Conservation (phyloP, 92 coral and sea anemone genomes). For the Phenganax stokvisi region DNA sequence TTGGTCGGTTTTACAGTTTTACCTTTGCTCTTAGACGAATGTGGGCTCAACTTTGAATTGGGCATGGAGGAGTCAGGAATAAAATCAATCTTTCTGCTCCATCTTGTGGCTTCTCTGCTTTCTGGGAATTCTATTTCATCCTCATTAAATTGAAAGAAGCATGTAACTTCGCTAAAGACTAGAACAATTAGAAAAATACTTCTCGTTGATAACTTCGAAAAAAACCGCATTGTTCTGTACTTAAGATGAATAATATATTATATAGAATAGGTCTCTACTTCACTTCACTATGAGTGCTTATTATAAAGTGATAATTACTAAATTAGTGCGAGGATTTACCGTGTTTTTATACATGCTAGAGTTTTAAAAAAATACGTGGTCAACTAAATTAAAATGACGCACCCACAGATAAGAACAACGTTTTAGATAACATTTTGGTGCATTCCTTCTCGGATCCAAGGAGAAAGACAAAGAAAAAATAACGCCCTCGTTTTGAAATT, state of each 20-base stretch:
- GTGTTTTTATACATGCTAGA: no score
- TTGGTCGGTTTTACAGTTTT: conserved; percentile 6
- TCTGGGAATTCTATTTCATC: not conserved
- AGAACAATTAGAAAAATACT: not conserved
- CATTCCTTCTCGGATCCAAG: not conserved
- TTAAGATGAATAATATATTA: not conserved
- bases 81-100: not conserved
- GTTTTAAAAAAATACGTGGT: not conserved
- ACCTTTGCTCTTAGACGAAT: not conserved
- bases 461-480: not conserved
- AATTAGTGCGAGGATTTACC: no score
- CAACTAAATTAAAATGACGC: not conserved
- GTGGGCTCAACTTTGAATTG: not conserved
- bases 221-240: not conserved
- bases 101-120: not conserved
- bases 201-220: not conserved
- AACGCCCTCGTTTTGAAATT: conserved; percentile 18
- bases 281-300: not conserved
- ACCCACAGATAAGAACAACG: not conserved
- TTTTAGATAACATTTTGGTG: not conserved
- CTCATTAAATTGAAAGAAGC: not conserved
- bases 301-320: no score
- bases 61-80: conserved; percentile 4
- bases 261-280: not conserved
- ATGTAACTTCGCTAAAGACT: not conserved